Conservation (phyloP, 2,888 invertebrate genomes). For the Eristalinus sepulchralis region DNA sequence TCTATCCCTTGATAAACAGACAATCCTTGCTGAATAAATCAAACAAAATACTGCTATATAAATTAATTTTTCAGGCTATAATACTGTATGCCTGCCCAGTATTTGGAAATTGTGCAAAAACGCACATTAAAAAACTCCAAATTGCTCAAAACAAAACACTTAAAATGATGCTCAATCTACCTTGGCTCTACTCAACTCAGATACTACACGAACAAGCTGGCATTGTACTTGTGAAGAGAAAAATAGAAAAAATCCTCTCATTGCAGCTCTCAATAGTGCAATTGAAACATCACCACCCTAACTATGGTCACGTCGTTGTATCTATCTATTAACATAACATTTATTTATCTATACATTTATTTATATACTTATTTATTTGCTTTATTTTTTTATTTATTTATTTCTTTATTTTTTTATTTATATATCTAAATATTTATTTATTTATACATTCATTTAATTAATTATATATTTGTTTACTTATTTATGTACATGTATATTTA, state of each 20-base stretch:
- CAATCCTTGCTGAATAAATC: too few relatives aligned
- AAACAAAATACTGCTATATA: not conserved
- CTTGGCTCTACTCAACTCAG: not conserved
- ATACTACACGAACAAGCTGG: too few relatives aligned
- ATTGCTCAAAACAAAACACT: not conserved
- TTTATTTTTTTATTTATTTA: not conserved
- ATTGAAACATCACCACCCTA: not conserved
- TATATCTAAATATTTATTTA: too few relatives aligned
- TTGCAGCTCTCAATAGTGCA: too few relatives aligned
- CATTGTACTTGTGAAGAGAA: too few relatives aligned
- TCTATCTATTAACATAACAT: not conserved
- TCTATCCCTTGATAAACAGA: not conserved
- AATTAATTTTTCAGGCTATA: not conserved
- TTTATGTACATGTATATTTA: too few relatives aligned
- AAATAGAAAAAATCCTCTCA: too few relatives aligned
- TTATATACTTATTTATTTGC: not conserved
- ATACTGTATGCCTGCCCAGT: not conserved
- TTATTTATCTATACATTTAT: not conserved
- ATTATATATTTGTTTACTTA: too few relatives aligned
- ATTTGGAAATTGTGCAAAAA: not conserved
- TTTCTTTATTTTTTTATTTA: not conserved
- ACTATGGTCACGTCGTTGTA: not conserved
- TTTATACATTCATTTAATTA: too few relatives aligned
- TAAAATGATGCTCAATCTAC: not conserved
- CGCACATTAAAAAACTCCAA: not conserved